Base-by-base conservation (phyloP, 2,888 invertebrate genomes). In the Eilema griseolum region DNA sequence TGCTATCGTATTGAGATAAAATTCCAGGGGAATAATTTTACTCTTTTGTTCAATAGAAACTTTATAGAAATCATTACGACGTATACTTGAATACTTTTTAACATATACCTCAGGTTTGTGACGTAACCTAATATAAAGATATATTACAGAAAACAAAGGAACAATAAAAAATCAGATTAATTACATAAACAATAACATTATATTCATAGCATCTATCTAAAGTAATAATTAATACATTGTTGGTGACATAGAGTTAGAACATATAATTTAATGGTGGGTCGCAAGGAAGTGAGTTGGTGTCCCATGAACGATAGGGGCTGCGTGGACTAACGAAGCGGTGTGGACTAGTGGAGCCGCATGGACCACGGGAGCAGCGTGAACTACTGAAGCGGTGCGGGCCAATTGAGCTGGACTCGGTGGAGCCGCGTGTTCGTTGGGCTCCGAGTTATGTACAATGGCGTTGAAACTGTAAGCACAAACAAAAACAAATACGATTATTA, bases 381-480 rank as follows among this genome's bases (percentile, higher is more conserved):
- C 76, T 20, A 87, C 71, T 0, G 85, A 85, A 3, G 81, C 82
- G 11, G 84, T 78, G 64, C 89, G 89, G 11, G 87, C 77, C 3
- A 86, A 71, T 0, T 87, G 80, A 10, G 77, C 75, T 5, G 83
- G 84, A 85, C 68, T 87, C 74, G 67, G 88, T 76, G 88, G 88
- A 3, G 89, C 90, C 23, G 90, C 87, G 52, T 92, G 90, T 10
- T 86, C 85, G 56, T 89, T 85, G 8, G 94, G 92, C 72, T 90
- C 91, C 0, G 94, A 93, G 86, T 93, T 93, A 85, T 93, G 92
- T 41, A 95, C 95, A 61, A 94, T 80, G 31, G 95, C 95, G 86
- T 94, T 94, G 87, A 95, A 95, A 31, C 95, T 95, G 86, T 5
- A 87, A 52, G 83, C 72, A 73, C n/a, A 64, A 68, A 74, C 28